phyloP scores from a whole-genome alignment of 2,888 invertebrate genomes.

The Prosapia bicincta region DNA sequence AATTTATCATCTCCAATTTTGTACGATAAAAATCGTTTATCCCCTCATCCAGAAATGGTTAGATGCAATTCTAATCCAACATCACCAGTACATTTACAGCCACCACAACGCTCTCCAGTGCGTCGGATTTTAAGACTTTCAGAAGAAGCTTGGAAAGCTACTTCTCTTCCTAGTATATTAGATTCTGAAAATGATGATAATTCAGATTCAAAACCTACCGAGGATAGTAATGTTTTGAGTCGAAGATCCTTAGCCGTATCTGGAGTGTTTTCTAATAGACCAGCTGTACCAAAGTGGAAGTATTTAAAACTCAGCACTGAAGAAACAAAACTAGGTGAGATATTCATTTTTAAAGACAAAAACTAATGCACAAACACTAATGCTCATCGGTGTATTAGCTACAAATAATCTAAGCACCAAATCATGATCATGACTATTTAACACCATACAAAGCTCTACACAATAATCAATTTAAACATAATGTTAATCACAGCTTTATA shows the following conservation, averaged over 20 bases:
- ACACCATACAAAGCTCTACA: no score
- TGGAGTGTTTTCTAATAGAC: background rate
- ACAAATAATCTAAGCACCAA: no score
- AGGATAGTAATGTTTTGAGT: background rate
- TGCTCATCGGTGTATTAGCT: no score
- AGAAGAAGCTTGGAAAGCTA: constrained; percentile 53
- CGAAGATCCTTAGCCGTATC: background rate
- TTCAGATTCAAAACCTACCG: constrained; percentile 3
- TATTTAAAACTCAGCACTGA: constrained; percentile 7
- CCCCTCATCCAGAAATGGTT: constrained; percentile 9
- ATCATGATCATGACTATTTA: no score
- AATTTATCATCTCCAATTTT: background rate
- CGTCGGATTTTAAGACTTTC: background rate
- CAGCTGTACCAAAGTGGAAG: background rate
- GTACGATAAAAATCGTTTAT: constrained; percentile 8
- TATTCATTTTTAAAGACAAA: background rate
- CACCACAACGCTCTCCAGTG: constrained; percentile 7
- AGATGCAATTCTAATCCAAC: background rate
- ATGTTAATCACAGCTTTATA: no score
- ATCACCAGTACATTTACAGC: background rate
- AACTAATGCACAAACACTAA: no score
- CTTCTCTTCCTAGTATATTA: constrained; percentile 77
- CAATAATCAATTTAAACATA: no score
- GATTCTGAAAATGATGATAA: constrained; percentile 46
- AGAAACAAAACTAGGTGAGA: background rate